A percentile compares a stretch with the other conserved stretches of the same genome.
phyloP scores from a whole-genome alignment of 2,888 invertebrate species.

The Ophion obscuratus region DNA sequence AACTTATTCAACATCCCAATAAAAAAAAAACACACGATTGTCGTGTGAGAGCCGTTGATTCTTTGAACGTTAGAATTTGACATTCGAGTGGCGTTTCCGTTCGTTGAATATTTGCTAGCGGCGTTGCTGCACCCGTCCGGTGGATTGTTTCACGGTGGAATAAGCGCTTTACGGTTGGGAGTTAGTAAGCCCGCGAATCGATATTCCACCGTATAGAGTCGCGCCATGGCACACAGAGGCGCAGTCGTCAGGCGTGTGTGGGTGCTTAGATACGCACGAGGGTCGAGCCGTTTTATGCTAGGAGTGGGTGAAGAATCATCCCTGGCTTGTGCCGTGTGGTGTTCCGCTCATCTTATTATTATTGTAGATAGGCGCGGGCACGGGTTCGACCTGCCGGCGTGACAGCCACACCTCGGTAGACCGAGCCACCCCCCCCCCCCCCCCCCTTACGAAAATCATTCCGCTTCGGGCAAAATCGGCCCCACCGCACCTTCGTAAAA shows the following conservation, averaged over 20 bases:
- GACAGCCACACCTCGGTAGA: constrained; percentile 66
- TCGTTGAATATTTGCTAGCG: neutral
- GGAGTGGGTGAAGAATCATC: constrained; percentile 1
- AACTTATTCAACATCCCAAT: no score
- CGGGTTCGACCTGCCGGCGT: constrained; percentile 26
- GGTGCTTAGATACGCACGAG: neutral
- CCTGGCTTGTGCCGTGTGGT: constrained; percentile 4
- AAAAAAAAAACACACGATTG: no score
- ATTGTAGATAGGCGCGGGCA: constrained; percentile 7
- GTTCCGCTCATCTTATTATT: constrained; percentile 27
- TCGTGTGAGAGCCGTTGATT: neutral
- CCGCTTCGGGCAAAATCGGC: constrained; percentile 32
- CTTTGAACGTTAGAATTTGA: neutral
- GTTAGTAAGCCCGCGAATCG: constrained; percentile 27
- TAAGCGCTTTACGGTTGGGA: constrained; percentile 1
- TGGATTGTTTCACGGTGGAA: constrained; percentile 7
- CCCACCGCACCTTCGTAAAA: neutral
- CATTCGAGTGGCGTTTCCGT: neutral
- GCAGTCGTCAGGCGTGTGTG: neutral
- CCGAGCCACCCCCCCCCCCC: neutral
- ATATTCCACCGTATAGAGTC: constrained; percentile 15
- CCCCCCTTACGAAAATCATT: constrained; percentile 15
- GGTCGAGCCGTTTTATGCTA: no score
- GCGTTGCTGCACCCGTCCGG: neutral
- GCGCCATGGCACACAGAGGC: neutral